These are phyloP conservation scores for Hyposoter dolosus DNA, from an alignment of 2,888 invertebrate species.

Conservation along the genomic window DNA sequence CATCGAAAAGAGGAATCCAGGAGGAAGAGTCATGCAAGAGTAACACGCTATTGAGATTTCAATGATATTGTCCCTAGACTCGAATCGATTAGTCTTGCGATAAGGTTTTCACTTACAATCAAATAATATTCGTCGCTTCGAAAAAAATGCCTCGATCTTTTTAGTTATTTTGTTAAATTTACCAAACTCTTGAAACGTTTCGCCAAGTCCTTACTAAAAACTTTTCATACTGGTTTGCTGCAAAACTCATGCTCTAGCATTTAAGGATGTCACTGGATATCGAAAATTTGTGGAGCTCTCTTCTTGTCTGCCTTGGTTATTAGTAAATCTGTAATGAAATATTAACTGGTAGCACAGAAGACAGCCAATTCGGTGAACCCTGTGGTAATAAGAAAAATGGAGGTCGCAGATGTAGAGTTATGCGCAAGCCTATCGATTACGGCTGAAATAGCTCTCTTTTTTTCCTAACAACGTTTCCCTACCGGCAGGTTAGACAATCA, in stretches of 20 bases:
- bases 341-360: background rate
- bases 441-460: background rate
- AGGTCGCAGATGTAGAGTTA: background rate
- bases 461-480: background rate
- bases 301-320: background rate
- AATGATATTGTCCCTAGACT: slow-evolving; percentile 14
- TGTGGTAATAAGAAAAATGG: background rate
- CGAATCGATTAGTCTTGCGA: slow-evolving; percentile 34
- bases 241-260: background rate
- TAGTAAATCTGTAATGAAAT: background rate
- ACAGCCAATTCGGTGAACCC: background rate
- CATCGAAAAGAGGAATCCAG: slow-evolving; percentile 37
- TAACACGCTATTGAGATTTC: slow-evolving; percentile 4
- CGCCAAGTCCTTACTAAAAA: background rate
- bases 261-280: background rate
- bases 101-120: slow-evolving; percentile 72
- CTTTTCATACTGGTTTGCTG: background rate
- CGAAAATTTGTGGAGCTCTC: background rate
- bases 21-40: slow-evolving; percentile 38
- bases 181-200: background rate
- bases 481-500: background rate
- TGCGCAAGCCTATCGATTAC: background rate
- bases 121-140: slow-evolving; percentile 72
- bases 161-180: slow-evolving; percentile 12
- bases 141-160: slow-evolving; percentile 1